Evolutionary conservation across 2,113 vertebrate genomes (phyloP).

Genomic region (Scopus umbretta): DNA sequence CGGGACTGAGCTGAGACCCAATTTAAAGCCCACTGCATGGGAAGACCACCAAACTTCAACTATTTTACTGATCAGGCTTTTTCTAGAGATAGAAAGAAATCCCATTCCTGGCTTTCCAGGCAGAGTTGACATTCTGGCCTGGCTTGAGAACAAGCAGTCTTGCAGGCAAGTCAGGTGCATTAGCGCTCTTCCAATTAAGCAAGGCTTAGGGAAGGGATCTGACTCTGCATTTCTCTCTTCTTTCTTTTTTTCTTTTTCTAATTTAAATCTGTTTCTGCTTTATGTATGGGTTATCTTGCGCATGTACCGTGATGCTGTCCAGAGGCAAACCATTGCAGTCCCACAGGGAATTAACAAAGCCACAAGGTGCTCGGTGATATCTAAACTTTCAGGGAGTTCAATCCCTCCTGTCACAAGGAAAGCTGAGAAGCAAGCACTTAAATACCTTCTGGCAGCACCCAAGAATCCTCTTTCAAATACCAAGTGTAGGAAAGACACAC

Average conservation of each 20-base stretch:
- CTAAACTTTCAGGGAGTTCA: neutral
- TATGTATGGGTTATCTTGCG: neutral
- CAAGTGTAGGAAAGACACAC: neutral
- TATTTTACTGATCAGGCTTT: neutral
- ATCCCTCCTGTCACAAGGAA: neutral
- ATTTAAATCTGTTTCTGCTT: neutral
- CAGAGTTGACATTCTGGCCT: neutral
- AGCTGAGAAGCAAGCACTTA: neutral
- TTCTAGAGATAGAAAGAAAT: neutral
- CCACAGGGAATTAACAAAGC: neutral
- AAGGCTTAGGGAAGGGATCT: neutral
- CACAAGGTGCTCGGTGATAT: neutral
- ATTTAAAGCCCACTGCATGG: neutral
- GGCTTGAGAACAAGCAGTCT: neutral
- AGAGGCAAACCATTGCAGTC: neutral
- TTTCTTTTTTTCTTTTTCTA: neutral
- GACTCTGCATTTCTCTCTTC: neutral
- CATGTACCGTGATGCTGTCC: neutral
- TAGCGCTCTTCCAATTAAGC: accelerated
- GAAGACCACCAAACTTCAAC: neutral
- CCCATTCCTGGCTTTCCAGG: neutral
- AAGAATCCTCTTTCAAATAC: neutral
- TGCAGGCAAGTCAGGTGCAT: neutral
- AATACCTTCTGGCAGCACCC: neutral
- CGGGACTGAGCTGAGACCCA: neutral